These are phyloP conservation scores for Umimayanthus chanpuru DNA, from an alignment of 92 coral and sea anemone species.

Conservation along the genomic window DNA sequence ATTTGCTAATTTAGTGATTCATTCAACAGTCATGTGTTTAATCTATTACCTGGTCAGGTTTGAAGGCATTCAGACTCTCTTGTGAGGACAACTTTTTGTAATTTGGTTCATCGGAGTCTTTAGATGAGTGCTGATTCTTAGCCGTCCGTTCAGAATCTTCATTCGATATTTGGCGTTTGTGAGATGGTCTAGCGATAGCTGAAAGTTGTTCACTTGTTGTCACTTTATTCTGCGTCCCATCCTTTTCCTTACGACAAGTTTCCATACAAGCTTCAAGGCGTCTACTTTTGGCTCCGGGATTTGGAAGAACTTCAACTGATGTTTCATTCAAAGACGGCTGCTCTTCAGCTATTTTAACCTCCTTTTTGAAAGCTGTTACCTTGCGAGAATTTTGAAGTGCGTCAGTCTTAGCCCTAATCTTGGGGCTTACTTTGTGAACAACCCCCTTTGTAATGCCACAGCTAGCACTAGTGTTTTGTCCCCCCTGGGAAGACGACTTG, in stretches of 20 bases:
- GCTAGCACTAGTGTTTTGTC: not conserved
- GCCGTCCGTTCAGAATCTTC: not conserved
- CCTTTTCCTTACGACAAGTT: not conserved
- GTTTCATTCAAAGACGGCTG: not conserved
- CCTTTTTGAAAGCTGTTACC: not conserved
- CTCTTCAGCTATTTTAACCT: not conserved
- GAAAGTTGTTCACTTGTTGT: not conserved
- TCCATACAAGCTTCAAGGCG: not conserved
- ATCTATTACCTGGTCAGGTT: not conserved
- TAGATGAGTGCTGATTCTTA: not conserved
- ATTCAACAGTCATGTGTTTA: not conserved
- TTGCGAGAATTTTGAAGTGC: not conserved
- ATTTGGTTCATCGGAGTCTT: not conserved
- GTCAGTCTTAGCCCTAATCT: not conserved
- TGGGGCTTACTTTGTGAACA: not conserved
- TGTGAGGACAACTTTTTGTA: not conserved
- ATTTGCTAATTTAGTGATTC: too few relatives aligned
- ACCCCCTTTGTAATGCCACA: not conserved
- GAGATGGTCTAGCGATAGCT: not conserved
- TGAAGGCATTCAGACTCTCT: not conserved
- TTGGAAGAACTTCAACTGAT: not conserved
- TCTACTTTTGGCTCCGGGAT: not conserved
- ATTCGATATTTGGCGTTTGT: not conserved
- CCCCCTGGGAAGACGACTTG: too few relatives aligned
- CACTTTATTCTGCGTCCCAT: not conserved